Evolutionary conservation across 1,140 invertebrate species (phyloP).

Genomic region (Bursaphelenchus mucronatus): DNA sequence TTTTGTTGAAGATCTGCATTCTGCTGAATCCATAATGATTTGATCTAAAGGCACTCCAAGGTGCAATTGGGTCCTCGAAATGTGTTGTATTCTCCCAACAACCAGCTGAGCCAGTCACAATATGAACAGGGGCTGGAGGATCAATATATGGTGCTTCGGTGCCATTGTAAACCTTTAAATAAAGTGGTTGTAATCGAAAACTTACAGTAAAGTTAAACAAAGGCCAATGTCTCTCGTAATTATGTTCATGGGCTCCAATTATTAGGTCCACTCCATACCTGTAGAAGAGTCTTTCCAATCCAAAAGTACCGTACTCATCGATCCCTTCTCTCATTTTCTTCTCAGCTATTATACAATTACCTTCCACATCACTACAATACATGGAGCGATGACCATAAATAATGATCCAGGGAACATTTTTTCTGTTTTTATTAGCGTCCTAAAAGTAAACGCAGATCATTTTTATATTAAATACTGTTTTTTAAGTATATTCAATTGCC

Average conservation of each 20-base stretch:
- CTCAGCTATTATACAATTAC: conserved; percentile 74
- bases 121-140: conserved; percentile 80
- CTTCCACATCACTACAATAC: conserved; percentile 77
- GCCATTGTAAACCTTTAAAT: conserved; percentile 69
- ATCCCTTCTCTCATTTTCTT: conserved; percentile 25
- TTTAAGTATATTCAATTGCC: conserved; percentile 77
- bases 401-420: conserved; percentile 78
- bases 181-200: not conserved
- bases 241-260: conserved; percentile 68
- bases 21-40: conserved; percentile 78
- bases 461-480: conserved; percentile 17
- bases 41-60: conserved; percentile 78
- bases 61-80: conserved; percentile 60
- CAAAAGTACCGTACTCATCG: not conserved
- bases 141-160: conserved; percentile 75
- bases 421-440: conserved; percentile 39
- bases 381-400: conserved; percentile 88
- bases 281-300: conserved; percentile 77
- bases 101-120: conserved; percentile 77
- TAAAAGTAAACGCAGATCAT: no score
- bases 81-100: conserved; percentile 61
- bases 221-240: conserved; percentile 83
- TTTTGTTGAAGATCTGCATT: conserved; percentile 49
- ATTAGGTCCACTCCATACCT: conserved; percentile 66
- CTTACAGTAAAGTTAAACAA: conserved; percentile 74